Evolutionary conservation across 2,113 vertebrate genomes (phyloP).

Genomic region (Xenopus laevis): DNA sequence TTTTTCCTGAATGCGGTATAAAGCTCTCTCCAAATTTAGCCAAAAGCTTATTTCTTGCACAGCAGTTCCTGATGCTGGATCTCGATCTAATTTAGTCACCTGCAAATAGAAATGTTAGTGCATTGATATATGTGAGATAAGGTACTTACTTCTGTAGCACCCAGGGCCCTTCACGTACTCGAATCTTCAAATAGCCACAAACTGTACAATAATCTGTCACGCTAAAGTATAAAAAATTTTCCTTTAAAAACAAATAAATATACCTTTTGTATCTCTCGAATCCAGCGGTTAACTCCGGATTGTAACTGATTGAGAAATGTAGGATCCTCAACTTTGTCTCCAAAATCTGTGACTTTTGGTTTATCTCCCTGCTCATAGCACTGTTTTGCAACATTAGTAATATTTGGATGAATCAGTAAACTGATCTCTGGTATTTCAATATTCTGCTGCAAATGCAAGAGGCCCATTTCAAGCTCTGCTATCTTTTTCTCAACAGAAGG

Average conservation of each 20-base stretch:
- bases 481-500: conserved; percentile 98
- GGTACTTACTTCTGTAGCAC: too few species aligned
- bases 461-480: conserved; percentile 96
- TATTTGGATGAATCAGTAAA: conserved; percentile 85
- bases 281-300: conserved; percentile 97
- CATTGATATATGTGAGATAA: too few species aligned
- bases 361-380: conserved; percentile 90
- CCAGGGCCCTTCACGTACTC: too few species aligned
- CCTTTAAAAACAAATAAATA: too few species aligned
- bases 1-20: conserved; percentile 97
- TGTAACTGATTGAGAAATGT: conserved; percentile 95
- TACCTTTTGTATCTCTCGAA: conserved; percentile 97
- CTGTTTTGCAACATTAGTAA: conserved; percentile 91
- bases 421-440: conserved; percentile 98
- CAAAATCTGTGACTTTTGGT: conserved; percentile 95
- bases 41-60: conserved; percentile 98
- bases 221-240: too few species aligned
- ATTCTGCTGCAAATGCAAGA: conserved; percentile 94
- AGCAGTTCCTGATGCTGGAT: conserved; percentile 96
- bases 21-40: conserved; percentile 91
- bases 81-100: conserved; percentile 95
- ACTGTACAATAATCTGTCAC: too few species aligned
- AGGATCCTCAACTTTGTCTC: conserved; percentile 94
- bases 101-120: conserved; percentile 48
- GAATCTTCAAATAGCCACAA: too few species aligned